Conservation (phyloP, 2,113 vertebrate species). For the Diphyllodes magnificus region DNA sequence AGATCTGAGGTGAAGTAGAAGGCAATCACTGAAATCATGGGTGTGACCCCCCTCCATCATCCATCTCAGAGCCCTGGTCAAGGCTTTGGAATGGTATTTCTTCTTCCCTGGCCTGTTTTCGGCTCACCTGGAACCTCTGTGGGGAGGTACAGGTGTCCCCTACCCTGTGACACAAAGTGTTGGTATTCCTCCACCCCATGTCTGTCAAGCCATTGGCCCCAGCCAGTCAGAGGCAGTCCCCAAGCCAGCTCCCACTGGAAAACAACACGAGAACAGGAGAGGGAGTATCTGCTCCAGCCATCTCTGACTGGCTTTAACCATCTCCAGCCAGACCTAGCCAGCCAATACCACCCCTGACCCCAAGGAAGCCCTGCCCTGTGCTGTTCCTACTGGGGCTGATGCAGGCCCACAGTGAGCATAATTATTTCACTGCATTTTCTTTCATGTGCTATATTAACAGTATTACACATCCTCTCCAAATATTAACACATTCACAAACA, state of each 20-base stretch:
- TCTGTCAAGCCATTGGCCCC: not conserved
- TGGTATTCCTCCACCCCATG: accelerated
- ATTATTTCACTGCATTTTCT: not conserved
- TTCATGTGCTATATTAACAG: not conserved
- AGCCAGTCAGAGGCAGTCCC: too few relatives aligned
- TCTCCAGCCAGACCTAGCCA: not conserved
- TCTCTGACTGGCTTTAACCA: not conserved
- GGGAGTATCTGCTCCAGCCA: not conserved
- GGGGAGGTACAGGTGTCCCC: accelerated
- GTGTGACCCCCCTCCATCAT: accelerated
- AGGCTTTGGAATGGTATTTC: not conserved
- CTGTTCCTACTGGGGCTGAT: not conserved
- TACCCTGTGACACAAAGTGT: not conserved
- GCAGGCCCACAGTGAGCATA: not conserved
- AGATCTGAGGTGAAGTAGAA: not conserved
- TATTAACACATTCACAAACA: not conserved
- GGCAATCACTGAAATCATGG: not conserved
- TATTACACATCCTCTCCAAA: not conserved
- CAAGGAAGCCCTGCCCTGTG: accelerated
- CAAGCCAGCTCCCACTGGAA: not conserved
- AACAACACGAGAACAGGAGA: not conserved
- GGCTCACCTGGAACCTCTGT: accelerated
- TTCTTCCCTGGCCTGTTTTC: accelerated
- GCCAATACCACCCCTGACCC: accelerated
- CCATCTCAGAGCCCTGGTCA: not conserved